Evolutionary conservation across 2,888 invertebrate genomes (phyloP), one percentile per base, ranked within the genome.

Genomic region (Tenthredo distinguenda): DNA sequence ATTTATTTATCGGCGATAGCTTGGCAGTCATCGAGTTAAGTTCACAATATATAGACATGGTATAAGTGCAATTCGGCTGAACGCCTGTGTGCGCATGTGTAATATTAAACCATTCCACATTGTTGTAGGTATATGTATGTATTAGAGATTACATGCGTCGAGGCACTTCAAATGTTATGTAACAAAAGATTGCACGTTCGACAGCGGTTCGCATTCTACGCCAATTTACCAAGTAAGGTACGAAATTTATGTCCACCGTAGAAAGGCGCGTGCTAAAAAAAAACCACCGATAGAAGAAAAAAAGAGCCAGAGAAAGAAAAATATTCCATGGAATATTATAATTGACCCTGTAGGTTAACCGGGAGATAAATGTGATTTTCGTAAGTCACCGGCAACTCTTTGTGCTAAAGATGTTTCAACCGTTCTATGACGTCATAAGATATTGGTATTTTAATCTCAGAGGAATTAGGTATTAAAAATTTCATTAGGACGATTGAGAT

Each of bases 121-220:
- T 81, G 79, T 62, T 26, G 15, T 65, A 65, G 31, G 50, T 55
- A 31, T 74, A 40, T 40, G 72, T 74, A 34, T 81, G 72, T 74
- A 34, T 81, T 40, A 26, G 62, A 62, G 58, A 62, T 58, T 81
- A 81, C 81, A 79, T 50, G 72, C 74, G 74, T 31, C 18, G 62
- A 31, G 34, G 68, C 58, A 81, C 21, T 85, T 85, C 65, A 37
- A 65, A 81, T 68, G 34, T 85, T 81, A 85, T 68, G 85, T 65
- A 85, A 85, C 68, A 37, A 68, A 77, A 84, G 55, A 81, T 65
- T 65, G 21, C 9, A 34, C 47, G 65, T 40, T 68, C 26, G 26
- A 47, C 85, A 68, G 79, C 18, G 85, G 79, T 81, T 65, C 68
- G 81, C 85, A 81, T 43, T 68, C 68, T 10, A 71, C 37, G 9